Percentiles rank a stretch among this genome's conserved stretches.
Evolutionary conservation across 1,140 invertebrate species (phyloP).

Genomic region (Lethrus apterus): DNA sequence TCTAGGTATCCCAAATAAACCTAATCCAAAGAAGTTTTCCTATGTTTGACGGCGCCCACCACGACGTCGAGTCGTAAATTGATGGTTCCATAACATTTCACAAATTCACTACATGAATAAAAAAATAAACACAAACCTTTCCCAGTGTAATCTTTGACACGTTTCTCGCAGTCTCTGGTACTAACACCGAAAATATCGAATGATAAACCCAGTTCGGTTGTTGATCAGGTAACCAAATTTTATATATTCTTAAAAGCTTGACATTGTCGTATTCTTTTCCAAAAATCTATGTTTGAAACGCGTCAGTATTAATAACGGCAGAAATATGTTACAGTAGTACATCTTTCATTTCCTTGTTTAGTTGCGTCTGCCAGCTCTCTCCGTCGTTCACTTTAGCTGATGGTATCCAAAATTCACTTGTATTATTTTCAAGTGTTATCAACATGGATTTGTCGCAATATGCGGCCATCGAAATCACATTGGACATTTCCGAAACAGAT

Average conservation of each 20-base stretch:
- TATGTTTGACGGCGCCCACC: neutral
- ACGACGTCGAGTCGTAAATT: too few relatives aligned
- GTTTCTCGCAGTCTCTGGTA: constrained; percentile 22
- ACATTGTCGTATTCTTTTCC: constrained; percentile 7
- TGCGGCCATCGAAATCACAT: constrained; percentile 26
- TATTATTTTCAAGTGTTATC: constrained; percentile 23
- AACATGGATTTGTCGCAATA: constrained; percentile 30
- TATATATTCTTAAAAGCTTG: constrained; percentile 24
- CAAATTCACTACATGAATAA: neutral
- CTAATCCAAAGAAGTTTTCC: neutral
- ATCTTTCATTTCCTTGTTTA: constrained; percentile 11
- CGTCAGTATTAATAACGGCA: neutral
- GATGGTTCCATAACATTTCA: constrained; percentile 1
- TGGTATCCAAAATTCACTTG: constrained; percentile 25
- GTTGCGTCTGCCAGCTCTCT: constrained; percentile 4
- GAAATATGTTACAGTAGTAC: constrained; percentile 2
- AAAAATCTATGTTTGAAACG: constrained; percentile 19
- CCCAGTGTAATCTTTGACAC: constrained; percentile 27
- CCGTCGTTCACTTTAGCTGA: constrained; percentile 15
- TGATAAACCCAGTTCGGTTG: constrained; percentile 17
- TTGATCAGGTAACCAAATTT: constrained; percentile 25
- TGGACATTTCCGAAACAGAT: constrained; percentile 15
- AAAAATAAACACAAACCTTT: constrained; percentile 19
- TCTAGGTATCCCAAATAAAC: neutral
- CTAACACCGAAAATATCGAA: constrained; percentile 19